Percentiles rank a stretch among this genome's conserved stretches.
Evolutionary conservation across 2,113 vertebrate genomes (phyloP).

Genomic region (Dasyornis broadbenti): DNA sequence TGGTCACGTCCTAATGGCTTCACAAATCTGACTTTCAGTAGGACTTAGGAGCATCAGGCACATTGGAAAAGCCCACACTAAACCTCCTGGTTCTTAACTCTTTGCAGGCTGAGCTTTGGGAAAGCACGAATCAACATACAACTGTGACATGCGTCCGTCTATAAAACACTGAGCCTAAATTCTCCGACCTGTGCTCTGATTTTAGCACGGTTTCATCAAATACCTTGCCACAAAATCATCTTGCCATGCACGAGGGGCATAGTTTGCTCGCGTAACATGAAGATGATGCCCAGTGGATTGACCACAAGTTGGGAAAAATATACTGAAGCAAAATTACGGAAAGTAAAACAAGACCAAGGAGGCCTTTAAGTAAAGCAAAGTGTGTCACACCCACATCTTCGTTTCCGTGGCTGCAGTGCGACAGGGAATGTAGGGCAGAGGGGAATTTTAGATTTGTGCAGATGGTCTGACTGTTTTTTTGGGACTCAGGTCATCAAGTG

Average conservation of each 20-base stretch:
- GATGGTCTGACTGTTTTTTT: background rate
- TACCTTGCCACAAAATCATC: background rate
- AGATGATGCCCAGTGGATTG: background rate
- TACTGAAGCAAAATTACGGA: background rate
- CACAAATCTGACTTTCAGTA: background rate
- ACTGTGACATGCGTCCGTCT: background rate
- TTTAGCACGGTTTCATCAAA: background rate
- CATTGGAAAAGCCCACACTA: background rate
- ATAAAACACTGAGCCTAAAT: background rate
- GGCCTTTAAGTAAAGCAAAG: background rate
- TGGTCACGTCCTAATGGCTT: background rate
- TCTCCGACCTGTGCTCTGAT: background rate
- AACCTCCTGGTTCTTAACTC: background rate
- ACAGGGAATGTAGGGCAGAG: background rate
- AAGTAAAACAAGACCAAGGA: background rate
- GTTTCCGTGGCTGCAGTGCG: background rate
- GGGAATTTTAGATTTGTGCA: background rate
- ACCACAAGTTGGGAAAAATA: background rate
- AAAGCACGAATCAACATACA: background rate
- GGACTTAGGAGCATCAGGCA: background rate
- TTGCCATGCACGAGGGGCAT: fast-evolving
- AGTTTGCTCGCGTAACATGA: background rate
- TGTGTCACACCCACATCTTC: background rate
- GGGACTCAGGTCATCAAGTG: background rate
- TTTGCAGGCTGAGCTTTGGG: background rate